phyloP scores from a whole-genome alignment of 2,797 vertebrate genomes.

The Synanceia verrucosa region DNA sequence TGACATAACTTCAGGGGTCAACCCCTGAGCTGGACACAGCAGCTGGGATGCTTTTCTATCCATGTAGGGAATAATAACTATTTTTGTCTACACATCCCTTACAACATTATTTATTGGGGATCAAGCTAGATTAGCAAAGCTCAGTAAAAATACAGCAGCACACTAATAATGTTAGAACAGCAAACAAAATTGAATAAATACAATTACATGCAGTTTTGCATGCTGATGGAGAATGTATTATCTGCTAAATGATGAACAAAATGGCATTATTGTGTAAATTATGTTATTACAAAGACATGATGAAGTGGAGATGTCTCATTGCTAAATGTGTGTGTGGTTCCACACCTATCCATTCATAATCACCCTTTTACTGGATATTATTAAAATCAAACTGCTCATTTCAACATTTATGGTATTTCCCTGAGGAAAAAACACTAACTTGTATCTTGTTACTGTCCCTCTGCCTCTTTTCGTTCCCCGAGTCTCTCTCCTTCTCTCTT shows the following conservation, averaged over 20 bases:
- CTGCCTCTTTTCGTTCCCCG: slow-evolving; percentile 9
- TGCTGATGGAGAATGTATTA: not conserved
- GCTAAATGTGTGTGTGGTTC: not conserved
- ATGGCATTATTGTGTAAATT: not conserved
- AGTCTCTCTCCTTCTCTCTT: slow-evolving; percentile 15
- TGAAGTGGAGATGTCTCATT: not conserved
- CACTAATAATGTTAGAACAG: slow-evolving; percentile 17
- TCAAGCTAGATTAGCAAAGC: slow-evolving; percentile 27
- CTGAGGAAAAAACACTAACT: slow-evolving; percentile 8
- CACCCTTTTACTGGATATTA: slow-evolving; percentile 21
- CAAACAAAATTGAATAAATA: not conserved
- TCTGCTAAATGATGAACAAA: not conserved
- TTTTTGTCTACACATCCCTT: slow-evolving; percentile 4
- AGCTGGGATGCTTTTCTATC: not conserved
- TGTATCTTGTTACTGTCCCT: slow-evolving; percentile 8
- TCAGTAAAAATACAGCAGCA: slow-evolving; percentile 11
- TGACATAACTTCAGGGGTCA: not conserved
- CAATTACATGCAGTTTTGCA: slow-evolving; percentile 10
- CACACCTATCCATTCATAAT: slow-evolving; percentile 18
- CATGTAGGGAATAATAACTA: slow-evolving; percentile 9
- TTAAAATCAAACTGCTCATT: slow-evolving; percentile 24
- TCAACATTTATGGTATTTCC: slow-evolving; percentile 31
- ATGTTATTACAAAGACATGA: not conserved
- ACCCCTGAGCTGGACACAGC: not conserved
- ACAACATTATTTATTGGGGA: slow-evolving; percentile 13